Evolutionary conservation across 2,113 vertebrate species (phyloP).

Genomic region (Chinchilla lanigera): DNA sequence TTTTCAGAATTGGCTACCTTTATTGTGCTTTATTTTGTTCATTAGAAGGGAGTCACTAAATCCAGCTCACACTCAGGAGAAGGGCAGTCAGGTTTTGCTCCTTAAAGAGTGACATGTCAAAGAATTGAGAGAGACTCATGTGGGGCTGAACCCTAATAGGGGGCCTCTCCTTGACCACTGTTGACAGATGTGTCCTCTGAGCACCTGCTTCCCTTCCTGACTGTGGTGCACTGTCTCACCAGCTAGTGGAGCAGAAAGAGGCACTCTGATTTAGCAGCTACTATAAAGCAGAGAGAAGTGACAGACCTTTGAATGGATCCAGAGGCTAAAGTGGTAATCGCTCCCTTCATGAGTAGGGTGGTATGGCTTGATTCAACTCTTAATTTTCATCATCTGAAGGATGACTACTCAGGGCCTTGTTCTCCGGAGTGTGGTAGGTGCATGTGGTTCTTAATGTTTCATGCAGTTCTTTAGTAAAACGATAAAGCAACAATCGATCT

Average conservation of each 20-base stretch:
- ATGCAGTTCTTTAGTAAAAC: background rate
- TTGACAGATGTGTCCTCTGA: background rate
- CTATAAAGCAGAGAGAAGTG: constrained; percentile 8
- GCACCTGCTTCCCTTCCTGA: background rate
- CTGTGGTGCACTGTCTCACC: background rate
- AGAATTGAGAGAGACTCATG: background rate
- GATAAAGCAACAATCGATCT: background rate
- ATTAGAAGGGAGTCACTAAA: background rate
- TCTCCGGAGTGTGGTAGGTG: background rate
- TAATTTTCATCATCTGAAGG: background rate
- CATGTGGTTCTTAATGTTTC: background rate
- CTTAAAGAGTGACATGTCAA: background rate
- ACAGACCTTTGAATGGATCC: background rate
- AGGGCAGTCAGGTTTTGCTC: background rate
- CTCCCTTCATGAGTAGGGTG: background rate
- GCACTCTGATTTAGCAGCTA: background rate
- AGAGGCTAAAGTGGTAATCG: background rate
- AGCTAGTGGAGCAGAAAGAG: background rate
- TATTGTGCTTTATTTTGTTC: constrained; percentile 31
- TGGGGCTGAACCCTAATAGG: background rate
- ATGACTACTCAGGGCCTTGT: background rate
- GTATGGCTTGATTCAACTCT: background rate
- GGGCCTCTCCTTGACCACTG: background rate
- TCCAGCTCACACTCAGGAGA: background rate
- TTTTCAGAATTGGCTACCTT: background rate